A percentile compares a stretch with the other conserved stretches of the same genome.
Conservation (phyloP, 2,113 vertebrate genomes). For the Alethe diademata region DNA sequence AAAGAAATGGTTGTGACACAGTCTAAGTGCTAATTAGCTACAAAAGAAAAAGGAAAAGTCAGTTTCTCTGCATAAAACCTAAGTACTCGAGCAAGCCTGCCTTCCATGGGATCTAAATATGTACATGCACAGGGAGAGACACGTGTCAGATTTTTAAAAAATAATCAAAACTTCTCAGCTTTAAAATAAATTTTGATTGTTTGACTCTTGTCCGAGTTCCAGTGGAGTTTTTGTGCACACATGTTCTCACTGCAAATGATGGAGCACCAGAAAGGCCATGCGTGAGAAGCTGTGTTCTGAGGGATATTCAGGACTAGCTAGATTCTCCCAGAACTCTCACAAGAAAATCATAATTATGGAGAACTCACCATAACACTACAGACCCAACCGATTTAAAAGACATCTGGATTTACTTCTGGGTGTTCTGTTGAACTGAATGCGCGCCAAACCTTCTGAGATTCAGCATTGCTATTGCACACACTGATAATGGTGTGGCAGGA, state of each 20-base stretch:
- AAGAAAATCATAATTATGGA: not conserved
- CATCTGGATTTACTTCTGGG: constrained; percentile 45
- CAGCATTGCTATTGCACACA: not conserved
- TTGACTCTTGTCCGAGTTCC: not conserved
- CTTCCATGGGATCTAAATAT: not conserved
- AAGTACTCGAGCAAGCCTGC: not conserved
- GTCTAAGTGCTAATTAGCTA: not conserved
- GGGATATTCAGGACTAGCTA: not conserved
- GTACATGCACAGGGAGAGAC: not conserved
- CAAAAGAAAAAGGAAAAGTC: not conserved
- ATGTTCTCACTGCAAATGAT: not conserved
- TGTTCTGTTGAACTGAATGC: constrained; percentile 3
- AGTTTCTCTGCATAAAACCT: not conserved
- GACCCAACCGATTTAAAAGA: not conserved
- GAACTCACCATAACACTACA: not conserved
- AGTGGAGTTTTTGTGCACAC: not conserved
- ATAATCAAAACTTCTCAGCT: not conserved
- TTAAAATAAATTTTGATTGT: not conserved
- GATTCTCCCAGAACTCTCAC: not conserved
- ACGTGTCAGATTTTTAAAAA: not conserved
- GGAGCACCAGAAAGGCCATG: not conserved
- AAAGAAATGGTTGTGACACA: not conserved
- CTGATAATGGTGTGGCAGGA: constrained; percentile 11
- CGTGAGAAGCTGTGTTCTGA: not conserved
- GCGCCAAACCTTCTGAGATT: not conserved